A percentile compares a stretch with the other conserved stretches of the same genome.
Evolutionary conservation across 2,888 invertebrate genomes (phyloP).

Genomic region (Empis livida): DNA sequence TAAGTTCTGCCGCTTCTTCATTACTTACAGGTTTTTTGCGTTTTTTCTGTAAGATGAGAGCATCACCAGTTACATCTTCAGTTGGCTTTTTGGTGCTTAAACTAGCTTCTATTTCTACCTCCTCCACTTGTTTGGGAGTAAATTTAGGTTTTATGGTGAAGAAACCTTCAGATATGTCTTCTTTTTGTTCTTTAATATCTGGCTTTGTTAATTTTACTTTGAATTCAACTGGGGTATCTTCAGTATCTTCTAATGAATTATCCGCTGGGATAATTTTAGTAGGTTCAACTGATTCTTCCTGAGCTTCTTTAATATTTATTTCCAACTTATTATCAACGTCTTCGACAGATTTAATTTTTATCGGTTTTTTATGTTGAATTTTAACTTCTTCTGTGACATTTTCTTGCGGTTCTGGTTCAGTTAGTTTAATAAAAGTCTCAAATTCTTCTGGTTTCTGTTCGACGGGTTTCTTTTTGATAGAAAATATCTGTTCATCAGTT

Average conservation of each 20-base stretch:
- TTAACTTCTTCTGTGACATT: slow-evolving; percentile 4
- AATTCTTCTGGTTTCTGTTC: slow-evolving; percentile 14
- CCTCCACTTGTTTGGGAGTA: slow-evolving; percentile 5
- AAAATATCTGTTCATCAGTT: slow-evolving; percentile 16
- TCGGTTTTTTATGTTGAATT: slow-evolving; percentile 11
- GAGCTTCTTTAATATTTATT: slow-evolving; percentile 6
- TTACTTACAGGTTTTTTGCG: slow-evolving; percentile 24
- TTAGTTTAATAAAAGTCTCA: neutral
- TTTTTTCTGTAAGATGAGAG: slow-evolving; percentile 21
- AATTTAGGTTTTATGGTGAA: slow-evolving; percentile 5
- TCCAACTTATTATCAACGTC: slow-evolving; percentile 8
- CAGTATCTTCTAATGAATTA: neutral
- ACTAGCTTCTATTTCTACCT: slow-evolving; percentile 6
- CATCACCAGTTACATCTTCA: slow-evolving; percentile 9
- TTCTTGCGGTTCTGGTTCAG: neutral
- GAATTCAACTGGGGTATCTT: neutral
- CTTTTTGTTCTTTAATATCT: slow-evolving; percentile 12
- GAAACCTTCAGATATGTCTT: slow-evolving; percentile 14
- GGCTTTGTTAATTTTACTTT: neutral
- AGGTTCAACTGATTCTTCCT: slow-evolving; percentile 19
- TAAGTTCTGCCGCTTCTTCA: slow-evolving; percentile 22
- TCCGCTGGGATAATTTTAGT: slow-evolving; percentile 5
- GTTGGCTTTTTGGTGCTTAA: slow-evolving; percentile 2
- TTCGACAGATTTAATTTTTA: slow-evolving; percentile 7
- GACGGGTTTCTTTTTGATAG: slow-evolving; percentile 21